Evolutionary conservation across 2,113 vertebrate genomes (phyloP), one percentile per base, ranked within the genome.

Genomic region (Petroica traversi): DNA sequence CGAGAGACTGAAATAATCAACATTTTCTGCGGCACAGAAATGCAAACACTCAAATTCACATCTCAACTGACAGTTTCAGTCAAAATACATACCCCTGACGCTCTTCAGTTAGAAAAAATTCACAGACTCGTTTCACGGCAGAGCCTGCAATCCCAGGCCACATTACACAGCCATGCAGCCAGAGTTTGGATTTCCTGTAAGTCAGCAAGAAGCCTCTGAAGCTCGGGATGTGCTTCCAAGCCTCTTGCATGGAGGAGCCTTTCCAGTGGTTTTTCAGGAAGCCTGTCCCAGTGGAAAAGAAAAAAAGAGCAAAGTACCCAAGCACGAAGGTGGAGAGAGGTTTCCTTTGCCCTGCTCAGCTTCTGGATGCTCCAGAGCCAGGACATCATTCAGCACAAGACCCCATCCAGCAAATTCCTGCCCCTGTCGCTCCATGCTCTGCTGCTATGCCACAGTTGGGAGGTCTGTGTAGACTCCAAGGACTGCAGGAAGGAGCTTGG

Each of bases 1-100:
- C 28, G 82, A 96, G 94, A 94, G 96, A 90, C 94, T 94, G 94
- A 95, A 93, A 93, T 80, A 88, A 90, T 94, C 95, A 95, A 90
- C 92, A 85, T 94, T 96, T 94, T 83, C 91, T 8, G 4, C 1
- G 0, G 71, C 77, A 54, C 88, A 73, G 91, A 90, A 79, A 94
- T 83, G 94, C 94, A 95, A 94, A 94, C 94, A 74, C 63, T 90
- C 46, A 54, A 52, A 94, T 62, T 69, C 95, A 38, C 72, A 20
- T 95, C 91, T 54, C 20, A 41, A 3, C 89, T 94, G 95, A 95
- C 94, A 96, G 91, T 18, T 94, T 38, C 85, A 83, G 96, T 97
- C 91, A 96, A 97, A 97, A 97, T 92, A 95, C 85, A 84, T 69
- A 91, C 80, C 79, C 85, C 85, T 93, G 91, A 43, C 8, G 0